A percentile compares a stretch with the other conserved stretches of the same genome.
Conservation (phyloP, 2,113 vertebrate species). For the Phyllopteryx taeniolatus region DNA sequence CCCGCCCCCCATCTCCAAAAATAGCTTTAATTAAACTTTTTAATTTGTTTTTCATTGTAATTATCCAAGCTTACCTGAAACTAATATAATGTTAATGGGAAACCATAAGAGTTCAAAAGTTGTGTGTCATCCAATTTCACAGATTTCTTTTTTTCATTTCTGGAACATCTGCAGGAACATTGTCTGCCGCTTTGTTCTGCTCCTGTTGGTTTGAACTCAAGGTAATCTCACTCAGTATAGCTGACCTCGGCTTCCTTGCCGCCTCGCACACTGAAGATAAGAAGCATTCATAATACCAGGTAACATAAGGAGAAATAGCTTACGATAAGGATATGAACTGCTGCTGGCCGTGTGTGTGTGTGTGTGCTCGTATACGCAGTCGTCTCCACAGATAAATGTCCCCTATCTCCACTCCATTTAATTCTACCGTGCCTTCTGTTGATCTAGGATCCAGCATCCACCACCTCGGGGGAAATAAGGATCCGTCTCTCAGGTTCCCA, state of each 20-base stretch:
- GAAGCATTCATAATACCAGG: constrained; percentile 40
- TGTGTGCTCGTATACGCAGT: constrained; percentile 15
- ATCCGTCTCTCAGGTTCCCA: constrained; percentile 53
- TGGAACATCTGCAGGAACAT: neutral
- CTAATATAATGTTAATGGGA: neutral
- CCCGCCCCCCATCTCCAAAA: neutral
- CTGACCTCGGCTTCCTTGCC: constrained; percentile 27
- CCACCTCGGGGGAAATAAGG: constrained; percentile 63
- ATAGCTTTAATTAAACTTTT: neutral
- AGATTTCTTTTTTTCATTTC: constrained; percentile 8
- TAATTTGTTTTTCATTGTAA: neutral
- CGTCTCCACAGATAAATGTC: constrained; percentile 48
- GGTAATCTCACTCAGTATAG: constrained; percentile 17
- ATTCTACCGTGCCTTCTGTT: constrained; percentile 33
- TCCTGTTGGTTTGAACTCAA: constrained; percentile 38
- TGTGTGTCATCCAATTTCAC: neutral
- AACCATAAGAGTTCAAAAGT: neutral
- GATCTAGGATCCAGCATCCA: constrained; percentile 43
- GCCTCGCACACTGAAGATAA: constrained; percentile 31
- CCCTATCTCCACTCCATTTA: constrained; percentile 55
- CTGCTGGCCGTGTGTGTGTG: constrained; percentile 8
- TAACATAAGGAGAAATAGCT: constrained; percentile 55
- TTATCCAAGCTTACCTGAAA: neutral
- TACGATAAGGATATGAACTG: constrained; percentile 54
- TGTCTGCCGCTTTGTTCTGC: constrained; percentile 2